phyloP scores from a whole-genome alignment of 2,113 vertebrate genomes.

The Gymnorhina tibicen region DNA sequence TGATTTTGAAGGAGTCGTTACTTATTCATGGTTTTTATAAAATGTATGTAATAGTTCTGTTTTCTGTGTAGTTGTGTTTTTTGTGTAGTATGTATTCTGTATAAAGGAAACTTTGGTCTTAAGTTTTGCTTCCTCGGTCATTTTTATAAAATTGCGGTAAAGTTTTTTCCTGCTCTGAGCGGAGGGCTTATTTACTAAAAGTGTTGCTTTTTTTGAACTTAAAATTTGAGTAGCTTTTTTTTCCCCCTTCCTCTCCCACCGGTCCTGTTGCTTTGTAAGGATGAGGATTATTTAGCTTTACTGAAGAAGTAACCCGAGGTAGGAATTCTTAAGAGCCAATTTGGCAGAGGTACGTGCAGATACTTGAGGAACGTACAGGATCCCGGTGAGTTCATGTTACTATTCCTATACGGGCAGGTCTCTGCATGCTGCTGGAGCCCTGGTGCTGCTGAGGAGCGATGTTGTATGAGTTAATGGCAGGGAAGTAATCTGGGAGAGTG shows the following conservation, averaged over 20 bases:
- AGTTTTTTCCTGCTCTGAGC: neutral
- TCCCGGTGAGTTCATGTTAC: neutral
- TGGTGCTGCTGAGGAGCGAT: neutral
- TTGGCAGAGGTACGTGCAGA: neutral
- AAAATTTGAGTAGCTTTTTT: neutral
- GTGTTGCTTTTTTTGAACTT: neutral
- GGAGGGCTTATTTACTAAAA: neutral
- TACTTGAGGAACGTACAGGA: neutral
- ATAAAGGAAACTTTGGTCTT: neutral
- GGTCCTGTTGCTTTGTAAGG: fast-evolving
- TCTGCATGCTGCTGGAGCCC: neutral
- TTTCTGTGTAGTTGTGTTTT: no score
- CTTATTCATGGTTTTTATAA: neutral
- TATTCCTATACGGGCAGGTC: neutral
- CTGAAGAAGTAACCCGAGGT: neutral
- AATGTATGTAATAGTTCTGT: neutral
- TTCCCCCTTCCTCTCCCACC: fast-evolving
- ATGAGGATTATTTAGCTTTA: neutral
- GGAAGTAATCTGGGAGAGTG: neutral
- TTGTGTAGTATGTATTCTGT: neutral
- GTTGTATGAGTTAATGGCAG: neutral
- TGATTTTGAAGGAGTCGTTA: neutral
- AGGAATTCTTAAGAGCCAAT: neutral
- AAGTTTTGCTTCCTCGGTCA: neutral
- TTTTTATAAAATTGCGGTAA: neutral